Evolutionary conservation across 1,140 invertebrate species (phyloP), one percentile per base, ranked within the genome.

Genomic region (Ostrea edulis): DNA sequence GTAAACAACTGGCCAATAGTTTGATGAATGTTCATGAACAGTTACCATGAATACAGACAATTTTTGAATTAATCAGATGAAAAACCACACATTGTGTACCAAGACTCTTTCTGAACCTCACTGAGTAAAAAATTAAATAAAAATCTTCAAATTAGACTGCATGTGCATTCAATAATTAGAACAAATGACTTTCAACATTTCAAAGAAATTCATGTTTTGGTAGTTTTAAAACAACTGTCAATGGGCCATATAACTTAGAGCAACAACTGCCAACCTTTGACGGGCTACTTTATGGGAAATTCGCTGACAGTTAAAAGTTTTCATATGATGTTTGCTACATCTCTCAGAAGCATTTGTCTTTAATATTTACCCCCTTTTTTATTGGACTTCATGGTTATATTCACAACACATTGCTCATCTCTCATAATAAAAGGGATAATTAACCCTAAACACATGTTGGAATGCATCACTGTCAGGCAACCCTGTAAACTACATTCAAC

Each of bases 341-440:
- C 25, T 77, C 68, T 35, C 29, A 35, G 35, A 35, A 77, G 11
- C 68, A 77, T 77, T 77, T 77, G 68, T 77, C 68, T 77, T 77
- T 14, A 29, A 77, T 29, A 77, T 77, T 29, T 29, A 77, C 9
- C 14, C 25, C 68, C 25, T 35, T 29, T 77, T 35, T 14, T 77
- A 77, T 77, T 77, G 22, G 68, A 77, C 68, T 77, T 77, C 68
- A 77, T 77, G 68, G 68, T 35, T 77, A 77, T 77, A 77, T 77
- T 17, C 58, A 77, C 68, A 77, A 77, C 68, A 77, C 68, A 77
- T 77, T 77, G 68, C 68, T 77, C 14, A 35, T 77, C 25, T 77
- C 68, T 77, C 29, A 77, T 77, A 77, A 77, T 77, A 77, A 77
- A 71, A 77, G 68, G 68, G 68, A 8, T 29, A 35, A 77, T 77